Evolutionary conservation across 2,113 vertebrate species (phyloP).

Genomic region (Pampusana beccarii): DNA sequence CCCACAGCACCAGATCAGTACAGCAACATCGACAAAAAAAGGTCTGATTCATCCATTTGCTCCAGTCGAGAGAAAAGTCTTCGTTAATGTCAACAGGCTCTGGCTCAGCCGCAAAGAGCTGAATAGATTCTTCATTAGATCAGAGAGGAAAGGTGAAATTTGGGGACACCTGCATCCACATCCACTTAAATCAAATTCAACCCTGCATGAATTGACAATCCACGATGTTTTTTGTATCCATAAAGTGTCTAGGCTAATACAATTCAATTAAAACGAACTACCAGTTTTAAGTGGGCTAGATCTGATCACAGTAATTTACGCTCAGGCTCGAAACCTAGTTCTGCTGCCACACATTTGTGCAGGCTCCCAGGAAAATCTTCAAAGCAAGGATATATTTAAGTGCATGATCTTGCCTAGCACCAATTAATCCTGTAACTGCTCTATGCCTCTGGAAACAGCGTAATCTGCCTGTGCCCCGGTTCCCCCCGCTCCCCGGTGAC

Average conservation of each 20-base stretch:
- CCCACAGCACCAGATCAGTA: neutral
- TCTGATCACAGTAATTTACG: slow-evolving; percentile 53
- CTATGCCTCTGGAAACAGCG: slow-evolving; percentile 48
- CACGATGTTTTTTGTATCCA: neutral
- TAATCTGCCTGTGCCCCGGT: slow-evolving; percentile 26
- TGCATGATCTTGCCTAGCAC: slow-evolving; percentile 47
- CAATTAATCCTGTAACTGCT: slow-evolving; percentile 55
- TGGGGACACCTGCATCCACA: slow-evolving; percentile 28
- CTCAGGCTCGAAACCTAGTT: slow-evolving; percentile 24
- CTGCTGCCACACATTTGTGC: slow-evolving; percentile 39
- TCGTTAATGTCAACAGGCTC: neutral
- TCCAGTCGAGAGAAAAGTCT: neutral
- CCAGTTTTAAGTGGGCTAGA: slow-evolving; percentile 55
- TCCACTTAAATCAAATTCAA: neutral
- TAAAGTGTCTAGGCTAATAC: slow-evolving; percentile 42
- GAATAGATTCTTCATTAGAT: neutral
- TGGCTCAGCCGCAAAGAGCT: neutral
- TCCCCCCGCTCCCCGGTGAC: slow-evolving; percentile 10
- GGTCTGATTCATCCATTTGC: neutral
- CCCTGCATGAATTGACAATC: neutral
- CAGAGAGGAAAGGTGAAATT: slow-evolving; percentile 14
- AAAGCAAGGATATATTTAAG: slow-evolving; percentile 58
- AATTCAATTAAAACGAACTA: slow-evolving; percentile 60
- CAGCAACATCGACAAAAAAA: neutral
- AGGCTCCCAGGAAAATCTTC: slow-evolving; percentile 58